Evolutionary conservation across 2,797 vertebrate species (phyloP).

Genomic region (Threskiornis aethiopicus): DNA sequence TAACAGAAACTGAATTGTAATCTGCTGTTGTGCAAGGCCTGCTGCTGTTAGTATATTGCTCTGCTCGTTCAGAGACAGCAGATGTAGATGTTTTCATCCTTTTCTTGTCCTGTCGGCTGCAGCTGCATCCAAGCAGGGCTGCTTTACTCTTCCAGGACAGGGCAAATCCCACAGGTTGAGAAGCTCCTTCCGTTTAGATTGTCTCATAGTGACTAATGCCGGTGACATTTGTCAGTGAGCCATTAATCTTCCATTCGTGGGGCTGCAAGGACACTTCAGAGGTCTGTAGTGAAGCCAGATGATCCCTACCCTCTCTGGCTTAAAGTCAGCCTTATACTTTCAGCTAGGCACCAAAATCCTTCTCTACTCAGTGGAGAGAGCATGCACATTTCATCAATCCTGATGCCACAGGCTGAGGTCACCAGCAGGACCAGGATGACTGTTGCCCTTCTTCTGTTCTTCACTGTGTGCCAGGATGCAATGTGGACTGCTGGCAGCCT

Average conservation of each 20-base stretch:
- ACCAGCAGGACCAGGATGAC: background rate
- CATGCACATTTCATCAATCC: rapidly evolving
- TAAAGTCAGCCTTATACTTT: background rate
- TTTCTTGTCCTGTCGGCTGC: background rate
- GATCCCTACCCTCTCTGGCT: background rate
- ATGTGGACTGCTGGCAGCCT: background rate
- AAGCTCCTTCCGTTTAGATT: background rate
- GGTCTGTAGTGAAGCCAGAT: background rate
- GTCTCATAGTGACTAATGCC: background rate
- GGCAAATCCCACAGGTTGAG: background rate
- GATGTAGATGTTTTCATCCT: background rate
- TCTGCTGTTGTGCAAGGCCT: background rate
- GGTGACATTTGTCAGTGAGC: background rate
- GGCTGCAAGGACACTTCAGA: background rate
- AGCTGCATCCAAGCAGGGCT: background rate
- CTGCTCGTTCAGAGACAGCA: background rate
- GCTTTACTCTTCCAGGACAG: background rate
- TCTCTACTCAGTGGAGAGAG: background rate
- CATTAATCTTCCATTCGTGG: background rate
- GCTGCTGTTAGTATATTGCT: background rate
- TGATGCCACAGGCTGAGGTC: background rate
- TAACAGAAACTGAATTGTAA: background rate
- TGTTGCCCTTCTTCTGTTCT: background rate
- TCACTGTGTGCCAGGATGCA: background rate
- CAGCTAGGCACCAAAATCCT: background rate